These are phyloP conservation scores for Pachyrhynchus sulphureomaculatus DNA, from an alignment of 1,140 invertebrate species.

Conservation along the genomic window DNA sequence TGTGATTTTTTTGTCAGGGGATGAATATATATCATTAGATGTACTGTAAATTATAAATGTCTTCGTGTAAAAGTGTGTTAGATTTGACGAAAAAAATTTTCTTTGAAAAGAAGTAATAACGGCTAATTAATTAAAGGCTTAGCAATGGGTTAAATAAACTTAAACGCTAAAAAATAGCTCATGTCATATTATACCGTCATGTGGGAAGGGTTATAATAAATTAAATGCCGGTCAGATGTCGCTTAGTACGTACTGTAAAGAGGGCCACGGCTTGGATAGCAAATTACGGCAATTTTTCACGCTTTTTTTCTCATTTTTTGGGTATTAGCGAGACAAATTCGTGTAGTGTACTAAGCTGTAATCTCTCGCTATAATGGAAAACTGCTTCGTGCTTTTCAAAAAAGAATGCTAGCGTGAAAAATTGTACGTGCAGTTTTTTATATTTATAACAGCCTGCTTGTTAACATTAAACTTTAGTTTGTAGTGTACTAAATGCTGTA, in stretches of 20 bases:
- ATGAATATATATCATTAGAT: too few species aligned
- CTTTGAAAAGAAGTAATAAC: too few species aligned
- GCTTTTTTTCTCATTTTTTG: slow-evolving; percentile 10
- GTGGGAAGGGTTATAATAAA: neutral
- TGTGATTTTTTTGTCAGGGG: too few species aligned
- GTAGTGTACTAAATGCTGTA: too few species aligned
- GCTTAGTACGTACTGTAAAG: neutral
- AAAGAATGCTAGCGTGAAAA: neutral
- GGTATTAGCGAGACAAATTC: slow-evolving; percentile 10
- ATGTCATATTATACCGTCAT: neutral
- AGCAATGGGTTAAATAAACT: neutral
- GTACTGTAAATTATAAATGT: too few species aligned
- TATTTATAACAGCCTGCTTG: neutral
- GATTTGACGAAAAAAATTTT: too few species aligned
- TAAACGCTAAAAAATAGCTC: neutral
- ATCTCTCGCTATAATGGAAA: neutral
- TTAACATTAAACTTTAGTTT: neutral
- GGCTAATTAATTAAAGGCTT: neutral
- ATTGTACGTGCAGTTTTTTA: neutral
- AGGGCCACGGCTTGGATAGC: neutral
- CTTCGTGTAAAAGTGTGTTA: too few species aligned
- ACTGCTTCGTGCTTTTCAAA: neutral
- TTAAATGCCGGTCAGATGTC: slow-evolving; percentile 8
- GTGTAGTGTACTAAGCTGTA: slow-evolving; percentile 11
- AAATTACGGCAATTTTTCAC: slow-evolving; percentile 13